Base-by-base conservation (phyloP, 2,113 vertebrate genomes). In the Psettodes erumei region DNA sequence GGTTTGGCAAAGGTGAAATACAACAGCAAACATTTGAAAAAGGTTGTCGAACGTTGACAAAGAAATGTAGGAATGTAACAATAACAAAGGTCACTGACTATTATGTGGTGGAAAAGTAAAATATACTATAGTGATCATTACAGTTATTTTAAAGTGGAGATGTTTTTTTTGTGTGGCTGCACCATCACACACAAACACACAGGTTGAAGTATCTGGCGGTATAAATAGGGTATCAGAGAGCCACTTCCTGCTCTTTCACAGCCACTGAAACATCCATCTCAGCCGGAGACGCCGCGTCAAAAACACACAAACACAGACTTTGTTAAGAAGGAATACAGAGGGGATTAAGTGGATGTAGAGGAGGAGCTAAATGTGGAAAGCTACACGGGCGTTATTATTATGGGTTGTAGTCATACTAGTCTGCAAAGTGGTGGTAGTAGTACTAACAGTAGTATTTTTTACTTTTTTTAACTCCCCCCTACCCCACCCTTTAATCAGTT, bases 161-260 rank as follows among this genome's bases (percentile, higher is more conserved):
- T n/a, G n/a, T n/a, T n/a, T n/a, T n/a, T n/a, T n/a, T n/a, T n/a
- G n/a, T n/a, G n/a, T n/a, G n/a, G n/a, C n/a, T n/a, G n/a, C n/a
- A n/a, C n/a, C n/a, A n/a, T n/a, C 55, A 67, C 70, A 75, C 67
- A 70, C 76, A 70, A 53, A 62, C 73, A 81, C 74, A 79, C 62
- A 70, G 78, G 83, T 69, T 79, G 67, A 64, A 86, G 81, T 79
- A 78, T 86, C 27, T 77, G 76, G 53, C 75, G 47, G 84, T 82
- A 75, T 84, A 84, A 88, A 88, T 84, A 81, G 84, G 73, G 78
- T 82, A 69, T 78, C 84, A 84, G 45, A 60, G 75, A 74, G 78
- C 79, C 76, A 87, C 91, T 92, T 92, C 90, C 91, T 92, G 88
- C 81, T 90, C 91, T 92, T 92, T 92, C 88, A 92, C 68, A 80